These are phyloP conservation scores for Timema podura DNA, from an alignment of 2,888 invertebrate species.

Conservation along the genomic window DNA sequence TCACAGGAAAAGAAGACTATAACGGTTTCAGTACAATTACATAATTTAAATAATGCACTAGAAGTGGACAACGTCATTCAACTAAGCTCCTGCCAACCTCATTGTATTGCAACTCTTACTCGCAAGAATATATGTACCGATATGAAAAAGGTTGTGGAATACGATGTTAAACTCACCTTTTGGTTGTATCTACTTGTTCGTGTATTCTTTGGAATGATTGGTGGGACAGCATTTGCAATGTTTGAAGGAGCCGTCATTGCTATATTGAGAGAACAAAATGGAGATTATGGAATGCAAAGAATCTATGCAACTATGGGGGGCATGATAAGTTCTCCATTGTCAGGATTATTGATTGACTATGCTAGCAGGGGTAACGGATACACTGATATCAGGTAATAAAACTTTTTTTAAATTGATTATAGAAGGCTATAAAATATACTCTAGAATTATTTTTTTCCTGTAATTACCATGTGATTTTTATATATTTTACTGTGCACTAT, in stretches of 20 bases:
- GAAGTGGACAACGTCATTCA: too few species aligned
- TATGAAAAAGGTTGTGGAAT: conserved; percentile 53
- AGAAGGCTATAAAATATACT: too few species aligned
- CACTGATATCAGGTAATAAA: conserved; percentile 64
- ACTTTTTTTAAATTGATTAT: too few species aligned
- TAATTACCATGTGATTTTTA: too few species aligned
- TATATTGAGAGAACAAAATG: conserved; percentile 67
- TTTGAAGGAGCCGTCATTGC: conserved; percentile 75
- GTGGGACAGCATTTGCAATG: conserved; percentile 74
- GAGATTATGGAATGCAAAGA: conserved; percentile 72
- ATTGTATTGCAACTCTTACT: neutral
- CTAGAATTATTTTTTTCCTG: too few species aligned
- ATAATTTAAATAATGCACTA: too few species aligned
- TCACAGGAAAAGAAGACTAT: too few species aligned
- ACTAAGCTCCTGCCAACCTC: too few species aligned
- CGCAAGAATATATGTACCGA: conserved; percentile 59
- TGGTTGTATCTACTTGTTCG: conserved; percentile 66
- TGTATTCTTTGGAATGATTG: conserved; percentile 58
- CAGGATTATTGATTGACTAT: conserved; percentile 69
- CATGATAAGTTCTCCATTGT: conserved; percentile 74
- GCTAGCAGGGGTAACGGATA: conserved; percentile 65
- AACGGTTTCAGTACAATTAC: too few species aligned
- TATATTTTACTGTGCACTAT: too few species aligned
- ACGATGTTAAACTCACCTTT: conserved; percentile 63
- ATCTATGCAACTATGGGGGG: conserved; percentile 73